These are phyloP conservation scores for Callyntrura guangdongensis DNA, from an alignment of 2,888 invertebrate genomes.

Conservation along the genomic window DNA sequence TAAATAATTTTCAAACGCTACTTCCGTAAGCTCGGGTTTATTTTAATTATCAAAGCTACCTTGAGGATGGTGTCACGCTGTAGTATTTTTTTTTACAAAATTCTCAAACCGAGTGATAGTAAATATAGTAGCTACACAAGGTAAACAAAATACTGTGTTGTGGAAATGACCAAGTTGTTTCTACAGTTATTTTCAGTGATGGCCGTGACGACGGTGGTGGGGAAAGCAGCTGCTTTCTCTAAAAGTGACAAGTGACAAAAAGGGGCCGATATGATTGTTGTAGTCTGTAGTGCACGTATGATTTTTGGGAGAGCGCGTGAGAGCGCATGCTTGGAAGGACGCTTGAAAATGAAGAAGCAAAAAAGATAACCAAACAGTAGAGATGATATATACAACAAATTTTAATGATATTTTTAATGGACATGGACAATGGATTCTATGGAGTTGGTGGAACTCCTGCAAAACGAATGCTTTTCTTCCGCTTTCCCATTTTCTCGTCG, in stretches of 20 bases:
- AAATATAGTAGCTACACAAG: background rate
- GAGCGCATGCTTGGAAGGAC: no score
- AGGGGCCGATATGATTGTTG: no score
- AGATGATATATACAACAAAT: background rate
- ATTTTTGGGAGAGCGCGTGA: no score
- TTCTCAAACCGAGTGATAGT: no score
- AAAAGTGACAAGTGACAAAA: no score
- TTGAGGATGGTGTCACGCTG: constrained; percentile 16
- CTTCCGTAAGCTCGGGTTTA: background rate
- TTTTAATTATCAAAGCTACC: constrained; percentile 10
- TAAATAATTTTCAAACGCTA: background rate
- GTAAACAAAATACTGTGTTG: background rate
- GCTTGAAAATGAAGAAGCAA: no score
- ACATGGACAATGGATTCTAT: no score
- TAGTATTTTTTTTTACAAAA: constrained; percentile 16
- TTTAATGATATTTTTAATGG: constrained; percentile 45
- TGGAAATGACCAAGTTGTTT: no score
- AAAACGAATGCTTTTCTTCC: constrained; percentile 52
- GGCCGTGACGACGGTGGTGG: background rate
- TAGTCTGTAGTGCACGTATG: no score
- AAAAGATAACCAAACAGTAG: no score
- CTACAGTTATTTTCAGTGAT: constrained; percentile 28
- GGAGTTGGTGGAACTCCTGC: constrained; percentile 46
- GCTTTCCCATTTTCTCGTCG: background rate
- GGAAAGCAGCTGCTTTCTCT: constrained; percentile 41